Conservation (phyloP, 2,113 vertebrate species). For the Anhinga rufa region DNA sequence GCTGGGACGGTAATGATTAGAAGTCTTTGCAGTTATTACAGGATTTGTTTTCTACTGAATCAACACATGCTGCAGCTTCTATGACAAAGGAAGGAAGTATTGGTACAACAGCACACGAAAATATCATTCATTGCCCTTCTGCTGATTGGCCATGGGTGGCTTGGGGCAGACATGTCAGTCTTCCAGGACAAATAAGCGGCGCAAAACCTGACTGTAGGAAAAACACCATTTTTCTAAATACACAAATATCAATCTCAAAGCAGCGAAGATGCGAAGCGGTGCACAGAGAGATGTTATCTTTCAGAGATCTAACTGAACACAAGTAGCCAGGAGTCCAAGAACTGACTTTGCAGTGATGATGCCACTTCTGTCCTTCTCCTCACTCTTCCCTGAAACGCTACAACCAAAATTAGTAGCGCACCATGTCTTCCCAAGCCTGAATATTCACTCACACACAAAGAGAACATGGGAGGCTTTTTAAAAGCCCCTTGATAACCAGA, state of each 20-base stretch:
- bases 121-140: background rate
- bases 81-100: background rate
- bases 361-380: background rate
- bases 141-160: background rate
- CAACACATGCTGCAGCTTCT: background rate
- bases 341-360: background rate
- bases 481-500: background rate
- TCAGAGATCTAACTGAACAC: background rate
- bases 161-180: background rate
- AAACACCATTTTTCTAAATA: background rate
- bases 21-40: background rate
- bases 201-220: background rate
- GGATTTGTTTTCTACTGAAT: background rate
- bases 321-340: background rate
- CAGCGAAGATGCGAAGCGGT: background rate
- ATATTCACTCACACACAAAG: background rate
- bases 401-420: background rate
- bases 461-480: background rate
- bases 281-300: background rate
- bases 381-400: background rate
- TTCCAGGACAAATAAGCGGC: background rate
- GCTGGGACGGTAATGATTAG: background rate
- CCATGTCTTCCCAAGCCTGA: background rate
- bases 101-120: background rate
- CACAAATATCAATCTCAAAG: background rate